Percentiles rank a stretch among this genome's conserved stretches.
These are phyloP conservation scores for Eupelmus urozonus DNA, from an alignment of 2,888 invertebrate genomes.

Conservation along the genomic window DNA sequence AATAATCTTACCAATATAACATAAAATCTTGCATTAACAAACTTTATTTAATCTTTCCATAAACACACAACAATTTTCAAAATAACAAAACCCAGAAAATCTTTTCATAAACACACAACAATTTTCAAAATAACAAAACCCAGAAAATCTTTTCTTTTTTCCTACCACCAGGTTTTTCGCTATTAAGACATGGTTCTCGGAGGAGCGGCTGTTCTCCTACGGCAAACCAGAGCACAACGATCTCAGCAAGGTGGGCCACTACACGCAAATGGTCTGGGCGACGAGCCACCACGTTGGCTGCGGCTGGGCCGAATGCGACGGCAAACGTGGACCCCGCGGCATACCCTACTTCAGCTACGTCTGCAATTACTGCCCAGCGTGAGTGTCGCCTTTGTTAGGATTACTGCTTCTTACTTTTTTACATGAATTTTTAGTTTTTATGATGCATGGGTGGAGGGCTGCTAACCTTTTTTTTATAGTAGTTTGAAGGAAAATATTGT, in stretches of 20 bases:
- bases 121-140: too few relatives aligned
- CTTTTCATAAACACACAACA: too few relatives aligned
- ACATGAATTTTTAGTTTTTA: background rate
- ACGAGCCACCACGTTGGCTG: slow-evolving; percentile 88
- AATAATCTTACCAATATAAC: too few relatives aligned
- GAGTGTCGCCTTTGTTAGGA: slow-evolving; percentile 78
- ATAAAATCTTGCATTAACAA: too few relatives aligned
- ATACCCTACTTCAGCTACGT: slow-evolving; percentile 87
- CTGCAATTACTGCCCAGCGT: slow-evolving; percentile 92
- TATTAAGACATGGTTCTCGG: slow-evolving; percentile 87
- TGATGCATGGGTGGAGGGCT: too few relatives aligned
- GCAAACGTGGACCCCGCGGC: slow-evolving; percentile 80
- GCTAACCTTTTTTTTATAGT: too few relatives aligned
- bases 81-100: too few relatives aligned
- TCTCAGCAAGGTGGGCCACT: slow-evolving; percentile 85
- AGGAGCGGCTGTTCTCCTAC: slow-evolving; percentile 86
- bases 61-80: too few relatives aligned
- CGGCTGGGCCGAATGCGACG: slow-evolving; percentile 84
- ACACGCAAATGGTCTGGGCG: slow-evolving; percentile 91
- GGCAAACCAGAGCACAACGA: slow-evolving; percentile 80
- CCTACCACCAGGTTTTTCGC: slow-evolving; percentile 90
- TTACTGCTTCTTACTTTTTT: background rate
- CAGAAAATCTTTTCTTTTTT: too few relatives aligned
- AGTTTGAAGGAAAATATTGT: too few relatives aligned
- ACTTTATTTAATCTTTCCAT: too few relatives aligned